phyloP scores from a whole-genome alignment of 1,140 invertebrate genomes.

The Macrotrachela quadricornifera region DNA sequence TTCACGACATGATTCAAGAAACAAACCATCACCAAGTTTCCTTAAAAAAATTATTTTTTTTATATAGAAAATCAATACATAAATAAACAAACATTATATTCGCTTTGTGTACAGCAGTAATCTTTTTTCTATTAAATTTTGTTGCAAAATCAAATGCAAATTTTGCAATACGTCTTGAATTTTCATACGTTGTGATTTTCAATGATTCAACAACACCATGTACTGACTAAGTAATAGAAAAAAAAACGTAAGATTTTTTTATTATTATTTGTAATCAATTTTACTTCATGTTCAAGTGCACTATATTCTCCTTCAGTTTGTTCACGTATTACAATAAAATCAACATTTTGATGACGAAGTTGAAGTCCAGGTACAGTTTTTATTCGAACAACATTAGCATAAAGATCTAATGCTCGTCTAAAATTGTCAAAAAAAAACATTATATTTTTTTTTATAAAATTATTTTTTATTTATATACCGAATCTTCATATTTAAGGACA shows the following conservation, averaged over 20 bases:
- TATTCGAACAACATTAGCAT: conserved; percentile 90
- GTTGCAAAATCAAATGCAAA: conserved; percentile 98
- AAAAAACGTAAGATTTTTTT: too few species aligned
- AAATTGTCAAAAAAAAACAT: too few species aligned
- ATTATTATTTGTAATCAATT: too few species aligned
- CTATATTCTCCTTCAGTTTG: conserved; percentile 97
- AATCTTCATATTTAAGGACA: conserved; percentile 7
- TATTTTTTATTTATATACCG: too few species aligned
- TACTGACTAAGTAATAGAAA: too few species aligned
- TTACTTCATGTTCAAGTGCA: conserved; percentile 78
- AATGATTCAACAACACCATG: conserved; percentile 78
- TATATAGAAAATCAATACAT: not conserved
- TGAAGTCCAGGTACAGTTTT: conserved; percentile 73
- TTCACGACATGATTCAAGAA: conserved; percentile 64
- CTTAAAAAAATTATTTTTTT: conserved; percentile 12
- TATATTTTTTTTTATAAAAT: too few species aligned
- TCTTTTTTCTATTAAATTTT: conserved; percentile 63
- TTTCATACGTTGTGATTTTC: conserved; percentile 82
- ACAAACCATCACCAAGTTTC: conserved; percentile 90
- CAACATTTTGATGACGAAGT: conserved; percentile 64
- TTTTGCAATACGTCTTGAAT: conserved; percentile 84
- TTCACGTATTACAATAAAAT: conserved; percentile 88
- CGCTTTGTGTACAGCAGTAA: conserved; percentile 67
- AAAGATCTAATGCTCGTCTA: conserved; percentile 64
- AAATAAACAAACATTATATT: conserved; percentile 57